Percentiles rank a stretch among this genome's conserved stretches.
phyloP scores from a whole-genome alignment of 2,113 vertebrate species.

The Crotalus horridus region DNA sequence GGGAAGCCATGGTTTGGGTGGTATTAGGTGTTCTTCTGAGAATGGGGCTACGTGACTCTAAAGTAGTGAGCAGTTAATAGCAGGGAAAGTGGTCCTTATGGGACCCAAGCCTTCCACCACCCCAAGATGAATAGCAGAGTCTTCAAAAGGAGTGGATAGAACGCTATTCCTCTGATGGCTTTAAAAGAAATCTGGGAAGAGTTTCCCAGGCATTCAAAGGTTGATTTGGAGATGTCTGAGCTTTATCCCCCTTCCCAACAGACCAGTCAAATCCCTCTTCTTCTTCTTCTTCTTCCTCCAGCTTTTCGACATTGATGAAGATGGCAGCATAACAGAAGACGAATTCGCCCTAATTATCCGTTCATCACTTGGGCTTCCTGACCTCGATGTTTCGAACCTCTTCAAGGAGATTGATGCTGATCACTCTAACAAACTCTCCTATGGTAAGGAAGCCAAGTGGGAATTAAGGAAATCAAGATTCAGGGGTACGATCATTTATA shows the following conservation, averaged over 20 bases:
- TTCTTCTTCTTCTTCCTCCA: slow-evolving; percentile 44
- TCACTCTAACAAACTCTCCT: slow-evolving; percentile 79
- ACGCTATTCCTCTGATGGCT: neutral
- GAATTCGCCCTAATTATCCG: slow-evolving; percentile 86
- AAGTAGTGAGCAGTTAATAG: neutral
- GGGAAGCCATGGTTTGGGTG: neutral
- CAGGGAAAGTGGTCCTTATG: neutral
- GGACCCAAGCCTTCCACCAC: too few relatives aligned
- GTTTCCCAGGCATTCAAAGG: neutral
- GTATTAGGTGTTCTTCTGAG: neutral
- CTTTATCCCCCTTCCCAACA: too few relatives aligned
- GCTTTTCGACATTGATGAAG: slow-evolving; percentile 91
- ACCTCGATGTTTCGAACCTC: slow-evolving; percentile 83
- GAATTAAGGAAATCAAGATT: neutral
- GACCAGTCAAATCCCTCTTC: neutral
- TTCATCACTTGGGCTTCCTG: slow-evolving; percentile 84
- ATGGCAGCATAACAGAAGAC: slow-evolving; percentile 81
- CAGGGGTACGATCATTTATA: fast-evolving
- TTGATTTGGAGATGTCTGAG: neutral
- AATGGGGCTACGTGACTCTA: neutral
- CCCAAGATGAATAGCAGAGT: neutral
- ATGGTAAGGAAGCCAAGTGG: slow-evolving; percentile 72
- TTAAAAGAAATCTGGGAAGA: neutral
- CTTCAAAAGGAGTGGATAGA: neutral
- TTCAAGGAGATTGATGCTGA: slow-evolving; percentile 89